These are phyloP conservation scores for Okamejei kenojei DNA, from an alignment of 2,797 vertebrate genomes.

Conservation along the genomic window DNA sequence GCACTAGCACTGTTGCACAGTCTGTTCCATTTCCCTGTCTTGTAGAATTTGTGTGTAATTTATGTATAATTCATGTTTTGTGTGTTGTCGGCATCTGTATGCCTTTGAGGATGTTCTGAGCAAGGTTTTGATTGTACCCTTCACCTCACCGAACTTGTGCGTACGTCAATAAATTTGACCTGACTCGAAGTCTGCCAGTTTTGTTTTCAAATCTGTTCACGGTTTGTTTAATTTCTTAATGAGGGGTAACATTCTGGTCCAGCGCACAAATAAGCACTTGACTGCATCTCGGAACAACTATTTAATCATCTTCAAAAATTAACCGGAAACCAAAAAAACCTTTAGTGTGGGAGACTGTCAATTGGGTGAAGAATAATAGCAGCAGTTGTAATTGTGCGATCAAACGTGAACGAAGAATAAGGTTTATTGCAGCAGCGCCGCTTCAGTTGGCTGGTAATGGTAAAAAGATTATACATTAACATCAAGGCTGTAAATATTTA, in stretches of 20 bases:
- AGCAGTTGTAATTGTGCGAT: neutral
- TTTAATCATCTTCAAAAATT: slow-evolving; percentile 12
- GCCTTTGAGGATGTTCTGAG: too few species aligned
- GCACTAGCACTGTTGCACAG: too few species aligned
- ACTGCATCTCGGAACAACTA: neutral
- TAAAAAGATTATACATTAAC: slow-evolving; percentile 66
- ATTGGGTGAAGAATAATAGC: neutral
- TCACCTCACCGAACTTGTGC: too few species aligned
- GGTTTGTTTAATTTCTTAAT: neutral
- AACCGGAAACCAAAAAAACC: neutral
- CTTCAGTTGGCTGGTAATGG: slow-evolving; percentile 67
- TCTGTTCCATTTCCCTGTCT: too few species aligned
- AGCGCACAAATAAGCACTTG: neutral
- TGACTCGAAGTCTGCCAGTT: neutral
- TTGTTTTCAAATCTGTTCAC: neutral
- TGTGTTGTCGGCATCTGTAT: too few species aligned
- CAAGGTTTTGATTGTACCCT: too few species aligned
- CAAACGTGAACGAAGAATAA: neutral
- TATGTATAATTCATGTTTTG: too few species aligned
- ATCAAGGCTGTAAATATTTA: slow-evolving; percentile 72
- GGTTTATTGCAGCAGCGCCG: slow-evolving; percentile 54
- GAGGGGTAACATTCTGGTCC: neutral
- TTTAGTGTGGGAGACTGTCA: neutral
- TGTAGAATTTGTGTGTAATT: too few species aligned
- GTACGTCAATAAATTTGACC: too few species aligned